Conservation (phyloP, 2,797 vertebrate species). For the Cottoperca gobio region DNA sequence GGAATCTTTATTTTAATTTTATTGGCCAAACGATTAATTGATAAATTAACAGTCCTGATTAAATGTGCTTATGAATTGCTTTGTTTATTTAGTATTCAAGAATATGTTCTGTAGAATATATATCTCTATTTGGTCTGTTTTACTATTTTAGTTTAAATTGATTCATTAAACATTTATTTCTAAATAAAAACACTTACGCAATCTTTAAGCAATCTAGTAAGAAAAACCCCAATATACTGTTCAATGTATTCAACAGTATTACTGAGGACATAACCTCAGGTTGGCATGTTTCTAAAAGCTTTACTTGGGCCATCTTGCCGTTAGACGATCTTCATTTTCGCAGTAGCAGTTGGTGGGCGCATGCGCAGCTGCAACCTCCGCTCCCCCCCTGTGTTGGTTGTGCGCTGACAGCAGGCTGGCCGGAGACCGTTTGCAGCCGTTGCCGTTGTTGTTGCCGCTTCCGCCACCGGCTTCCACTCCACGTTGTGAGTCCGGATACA, state of each 20-base stretch:
- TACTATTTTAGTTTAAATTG: no score
- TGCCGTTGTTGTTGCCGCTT: slow-evolving; percentile 11
- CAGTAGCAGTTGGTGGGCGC: slow-evolving; percentile 45
- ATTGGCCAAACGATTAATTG: no score
- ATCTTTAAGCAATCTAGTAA: no score
- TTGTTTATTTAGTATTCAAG: no score
- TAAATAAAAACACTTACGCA: no score
- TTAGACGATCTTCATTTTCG: slow-evolving; percentile 62
- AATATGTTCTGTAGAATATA: no score
- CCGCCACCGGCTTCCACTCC: slow-evolving; percentile 26
- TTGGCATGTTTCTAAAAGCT: background rate
- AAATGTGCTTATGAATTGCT: no score
- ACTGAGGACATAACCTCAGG: background rate
- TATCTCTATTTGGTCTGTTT: no score
- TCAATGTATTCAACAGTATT: background rate
- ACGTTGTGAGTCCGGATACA: slow-evolving; percentile 49
- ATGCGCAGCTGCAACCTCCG: slow-evolving; percentile 50
- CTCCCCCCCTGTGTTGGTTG: background rate
- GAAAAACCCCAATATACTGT: background rate
- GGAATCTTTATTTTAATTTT: no score
- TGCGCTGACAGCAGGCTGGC: slow-evolving; percentile 47
- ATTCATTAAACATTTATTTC: no score
- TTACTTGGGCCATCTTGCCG: rapidly evolving
- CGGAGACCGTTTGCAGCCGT: background rate
- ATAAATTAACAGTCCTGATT: no score